Evolutionary conservation across 35 echinoderm and acorn worm species (phyloP).

Genomic region (Nesometra sesokonis): DNA sequence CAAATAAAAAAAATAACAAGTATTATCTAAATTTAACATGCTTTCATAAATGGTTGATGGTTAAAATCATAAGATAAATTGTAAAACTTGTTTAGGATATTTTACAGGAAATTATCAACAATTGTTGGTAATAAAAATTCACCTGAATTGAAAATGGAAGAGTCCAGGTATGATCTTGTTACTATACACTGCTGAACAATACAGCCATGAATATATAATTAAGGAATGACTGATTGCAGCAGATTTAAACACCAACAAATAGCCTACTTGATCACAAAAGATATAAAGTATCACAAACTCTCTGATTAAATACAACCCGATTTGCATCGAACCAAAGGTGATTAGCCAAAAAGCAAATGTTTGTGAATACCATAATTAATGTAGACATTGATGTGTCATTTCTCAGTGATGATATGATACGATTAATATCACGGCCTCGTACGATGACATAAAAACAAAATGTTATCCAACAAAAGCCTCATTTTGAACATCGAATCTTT

Average conservation of each 20-base stretch:
- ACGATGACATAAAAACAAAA: no score
- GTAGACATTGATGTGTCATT: neutral
- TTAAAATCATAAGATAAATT: neutral
- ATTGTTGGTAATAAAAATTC: neutral
- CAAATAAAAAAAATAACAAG: neutral
- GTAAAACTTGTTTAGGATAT: neutral
- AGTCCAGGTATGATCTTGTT: neutral
- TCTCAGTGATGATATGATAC: no score
- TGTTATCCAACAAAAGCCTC: no score
- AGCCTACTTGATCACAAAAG: neutral
- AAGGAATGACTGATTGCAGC: neutral
- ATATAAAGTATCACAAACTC: neutral
- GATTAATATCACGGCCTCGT: no score
- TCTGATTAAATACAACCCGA: neutral
- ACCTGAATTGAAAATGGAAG: neutral
- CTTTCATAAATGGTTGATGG: neutral
- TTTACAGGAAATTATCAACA: no score
- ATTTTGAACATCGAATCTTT: no score
- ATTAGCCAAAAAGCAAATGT: neutral
- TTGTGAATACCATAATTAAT: neutral
- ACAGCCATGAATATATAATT: neutral
- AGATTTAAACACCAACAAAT: neutral
- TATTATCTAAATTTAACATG: neutral
- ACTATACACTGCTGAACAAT: neutral
- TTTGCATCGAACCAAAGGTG: neutral